Conservation (phyloP, 2,113 vertebrate species). For the Seriola dumerili region DNA sequence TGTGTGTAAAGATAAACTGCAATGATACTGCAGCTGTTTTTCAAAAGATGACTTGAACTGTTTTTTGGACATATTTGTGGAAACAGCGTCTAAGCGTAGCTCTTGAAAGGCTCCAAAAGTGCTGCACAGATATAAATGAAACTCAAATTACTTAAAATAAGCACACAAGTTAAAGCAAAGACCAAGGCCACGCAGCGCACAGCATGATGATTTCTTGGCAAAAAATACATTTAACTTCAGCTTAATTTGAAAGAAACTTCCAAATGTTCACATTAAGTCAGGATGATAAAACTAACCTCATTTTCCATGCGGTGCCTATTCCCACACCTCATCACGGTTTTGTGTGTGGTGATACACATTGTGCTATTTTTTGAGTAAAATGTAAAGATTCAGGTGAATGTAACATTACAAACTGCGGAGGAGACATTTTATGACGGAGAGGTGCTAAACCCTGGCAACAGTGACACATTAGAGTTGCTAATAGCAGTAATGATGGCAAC, state of each 20-base stretch:
- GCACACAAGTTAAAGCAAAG: not conserved
- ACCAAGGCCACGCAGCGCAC: not conserved
- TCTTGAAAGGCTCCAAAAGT: not conserved
- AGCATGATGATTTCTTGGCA: not conserved
- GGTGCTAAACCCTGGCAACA: constrained; percentile 67
- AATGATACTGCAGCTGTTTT: not conserved
- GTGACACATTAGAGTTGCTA: constrained; percentile 70
- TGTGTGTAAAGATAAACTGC: not conserved
- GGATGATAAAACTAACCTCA: not conserved
- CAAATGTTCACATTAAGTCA: not conserved
- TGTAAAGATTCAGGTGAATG: constrained; percentile 24
- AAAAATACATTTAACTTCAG: not conserved
- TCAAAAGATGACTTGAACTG: not conserved
- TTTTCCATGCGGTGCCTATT: not conserved
- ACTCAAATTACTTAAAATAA: not conserved
- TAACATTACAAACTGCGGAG: constrained; percentile 6
- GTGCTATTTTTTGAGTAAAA: not conserved
- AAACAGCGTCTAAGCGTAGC: not conserved
- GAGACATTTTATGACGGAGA: constrained; percentile 48
- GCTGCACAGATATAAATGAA: not conserved
- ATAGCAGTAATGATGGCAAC: constrained; percentile 72
- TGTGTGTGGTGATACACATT: not conserved
- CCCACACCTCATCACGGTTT: not conserved
- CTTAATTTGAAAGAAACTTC: not conserved
- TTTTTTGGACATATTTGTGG: not conserved